phyloP scores from a whole-genome alignment of 2,888 invertebrate species.

The Epirrhoe alternata region DNA sequence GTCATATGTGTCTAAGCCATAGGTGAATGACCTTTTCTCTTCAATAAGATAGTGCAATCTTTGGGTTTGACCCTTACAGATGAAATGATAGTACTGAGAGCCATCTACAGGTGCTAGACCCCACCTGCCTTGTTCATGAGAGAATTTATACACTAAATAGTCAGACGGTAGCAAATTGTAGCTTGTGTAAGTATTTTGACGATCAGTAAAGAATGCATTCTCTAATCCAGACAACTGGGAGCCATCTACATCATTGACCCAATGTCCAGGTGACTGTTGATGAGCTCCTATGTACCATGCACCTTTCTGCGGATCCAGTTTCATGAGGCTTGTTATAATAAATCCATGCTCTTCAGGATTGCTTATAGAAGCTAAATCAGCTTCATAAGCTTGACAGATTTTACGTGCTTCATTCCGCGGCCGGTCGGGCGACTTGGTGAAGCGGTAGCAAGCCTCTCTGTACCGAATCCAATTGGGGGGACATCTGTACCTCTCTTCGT shows the following conservation, averaged over 20 bases:
- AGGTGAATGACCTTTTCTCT: slow-evolving; percentile 92
- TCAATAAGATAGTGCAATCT: slow-evolving; percentile 88
- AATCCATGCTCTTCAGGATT: slow-evolving; percentile 95
- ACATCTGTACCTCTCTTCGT: slow-evolving; percentile 85
- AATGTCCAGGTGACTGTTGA: slow-evolving; percentile 89
- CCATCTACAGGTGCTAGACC: slow-evolving; percentile 93
- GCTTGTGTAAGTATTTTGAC: slow-evolving; percentile 66
- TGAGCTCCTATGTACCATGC: slow-evolving; percentile 94
- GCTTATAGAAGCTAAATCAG: slow-evolving; percentile 92
- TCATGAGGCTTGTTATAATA: slow-evolving; percentile 91
- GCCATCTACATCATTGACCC: slow-evolving; percentile 94
- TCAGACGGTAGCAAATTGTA: slow-evolving; percentile 87
- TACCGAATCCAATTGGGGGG: slow-evolving; percentile 95
- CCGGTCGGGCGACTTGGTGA: slow-evolving; percentile 93
- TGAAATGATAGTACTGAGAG: slow-evolving; percentile 90
- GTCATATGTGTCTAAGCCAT: slow-evolving; percentile 93
- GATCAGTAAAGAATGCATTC: slow-evolving; percentile 91
- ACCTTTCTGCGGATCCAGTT: slow-evolving; percentile 93
- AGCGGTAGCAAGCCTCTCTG: slow-evolving; percentile 94
- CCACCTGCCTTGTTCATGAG: slow-evolving; percentile 90
- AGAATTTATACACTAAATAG: slow-evolving; percentile 92
- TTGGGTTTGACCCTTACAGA: slow-evolving; percentile 94
- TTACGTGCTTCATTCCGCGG: slow-evolving; percentile 92
- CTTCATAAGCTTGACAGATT: slow-evolving; percentile 93
- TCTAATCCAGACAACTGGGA: slow-evolving; percentile 91